Evolutionary conservation across 2,888 invertebrate species (phyloP), one percentile per base, ranked within the genome.

Genomic region (Plagodis pulveraria): DNA sequence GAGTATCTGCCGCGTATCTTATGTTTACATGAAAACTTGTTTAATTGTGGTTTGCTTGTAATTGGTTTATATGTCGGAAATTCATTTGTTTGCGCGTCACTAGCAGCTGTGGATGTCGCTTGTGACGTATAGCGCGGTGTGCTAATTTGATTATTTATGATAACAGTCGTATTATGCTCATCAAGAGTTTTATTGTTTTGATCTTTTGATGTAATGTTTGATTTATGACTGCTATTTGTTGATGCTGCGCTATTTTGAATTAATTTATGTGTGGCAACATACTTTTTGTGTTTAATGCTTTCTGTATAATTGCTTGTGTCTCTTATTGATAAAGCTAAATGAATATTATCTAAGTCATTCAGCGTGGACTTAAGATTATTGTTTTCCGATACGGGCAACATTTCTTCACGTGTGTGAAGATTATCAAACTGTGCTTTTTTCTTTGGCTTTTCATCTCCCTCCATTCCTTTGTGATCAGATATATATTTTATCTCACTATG

Each of bases 1-100:
- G 89, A 77, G 71, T 90, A 93, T 69, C 82, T 87, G 2, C 94
- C 94, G n/a, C 86, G 77, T n/a, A 63, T 67, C 36, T 73, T 71
- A 59, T 71, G 73, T 12, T 53, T 56, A 57, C 91, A 91, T 48
- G 66, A 68, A 57, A 80, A 82, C 9, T 40, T 45, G 34, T 45
- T 33, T 60, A 10, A 11, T 7, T 59, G 42, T 54, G 53, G 32
- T 44, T 56, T 60, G 35, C 5, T 11, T 44, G 56, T 53, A 34
- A 46, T 42, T 56, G 50, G 10, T 56, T 62, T 22, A 41, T 51
- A 32, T 42, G 48, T 32, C 57, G 50, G 50, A 58, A 48, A 38
- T 45, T 52, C 41, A 43, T 44, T 50, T 55, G 61, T 60, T 52
- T 62, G 51, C 53, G 10, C 58, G 33, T 60, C 12, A 34, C 11